phyloP scores from a whole-genome alignment of 2,888 invertebrate species.

The Drosophila ezoana region DNA sequence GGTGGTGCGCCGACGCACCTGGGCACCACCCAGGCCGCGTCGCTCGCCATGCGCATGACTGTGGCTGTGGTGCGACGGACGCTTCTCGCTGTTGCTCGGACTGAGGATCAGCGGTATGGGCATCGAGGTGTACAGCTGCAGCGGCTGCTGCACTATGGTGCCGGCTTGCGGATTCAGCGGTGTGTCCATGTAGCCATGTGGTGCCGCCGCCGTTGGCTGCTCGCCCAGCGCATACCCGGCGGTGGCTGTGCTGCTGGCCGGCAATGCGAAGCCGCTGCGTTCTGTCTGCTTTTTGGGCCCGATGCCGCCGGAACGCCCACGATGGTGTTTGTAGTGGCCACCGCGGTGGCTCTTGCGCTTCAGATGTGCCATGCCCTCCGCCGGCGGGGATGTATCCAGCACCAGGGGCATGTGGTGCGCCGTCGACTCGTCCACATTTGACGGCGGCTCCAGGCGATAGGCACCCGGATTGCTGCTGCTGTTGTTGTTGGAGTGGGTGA shows the following conservation, averaged over 20 bases:
- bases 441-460: slow-evolving; percentile 61
- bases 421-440: slow-evolving; percentile 38
- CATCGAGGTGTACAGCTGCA: slow-evolving; percentile 80
- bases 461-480: slow-evolving; percentile 37
- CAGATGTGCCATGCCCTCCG: slow-evolving; percentile 40
- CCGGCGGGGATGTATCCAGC: slow-evolving; percentile 65
- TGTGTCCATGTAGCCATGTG: slow-evolving; percentile 69
- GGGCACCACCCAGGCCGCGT: slow-evolving; percentile 50
- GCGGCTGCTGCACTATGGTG: slow-evolving; percentile 66
- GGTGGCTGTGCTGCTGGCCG: slow-evolving; percentile 24
- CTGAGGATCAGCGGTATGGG: slow-evolving; percentile 82
- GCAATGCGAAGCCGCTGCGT: not conserved
- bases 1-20: slow-evolving; percentile 71
- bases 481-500: slow-evolving; percentile 26
- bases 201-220: slow-evolving; percentile 41
- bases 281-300: slow-evolving; percentile 36
- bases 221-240: slow-evolving; percentile 32
- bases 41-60: slow-evolving; percentile 69
- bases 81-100: slow-evolving; percentile 79
- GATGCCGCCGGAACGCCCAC: slow-evolving; percentile 16
- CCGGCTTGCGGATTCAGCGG: slow-evolving; percentile 78
- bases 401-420: slow-evolving; percentile 68
- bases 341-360: slow-evolving; percentile 80
- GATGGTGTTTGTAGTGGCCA: slow-evolving; percentile 80
- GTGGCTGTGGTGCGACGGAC: slow-evolving; percentile 71